Evolutionary conservation across 2,888 invertebrate species (phyloP), one percentile per base, ranked within the genome.

Genomic region (Hemistola chrysoprasaria): DNA sequence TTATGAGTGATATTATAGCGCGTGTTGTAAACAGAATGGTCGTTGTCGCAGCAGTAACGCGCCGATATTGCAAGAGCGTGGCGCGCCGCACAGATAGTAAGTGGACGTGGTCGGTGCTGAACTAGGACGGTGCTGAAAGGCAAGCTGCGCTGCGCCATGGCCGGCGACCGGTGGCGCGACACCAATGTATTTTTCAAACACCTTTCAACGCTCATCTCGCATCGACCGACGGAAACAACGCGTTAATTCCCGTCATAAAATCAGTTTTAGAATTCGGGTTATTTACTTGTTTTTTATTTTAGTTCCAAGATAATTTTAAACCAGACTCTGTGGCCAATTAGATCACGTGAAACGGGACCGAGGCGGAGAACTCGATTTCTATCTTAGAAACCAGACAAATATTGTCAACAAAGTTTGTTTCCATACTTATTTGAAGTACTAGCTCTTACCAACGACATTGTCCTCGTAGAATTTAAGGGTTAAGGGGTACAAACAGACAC

Each of bases 201-300:
- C 83, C 86, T 88, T 85, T 88, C 88, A 86, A 75, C 86, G 82
- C 85, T 77, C 82, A 77, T 81, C 85, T 78, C 86, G 77, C 84
- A 84, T 83, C 86, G 77, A 78, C 80, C 83, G 85, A 80, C 87
- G 88, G 88, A 88, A 88, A 88, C 86, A 85, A 87, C 86, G 79
- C 86, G 88, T 88, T 88, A 87, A 87, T 87, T 87, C 87, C 83
- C 85, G 86, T 87, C 87, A 85, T 88, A 87, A 88, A 88, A 87
- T 87, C 88, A 78, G 78, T 84, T 87, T 87, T 86, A 87, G 88
- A 85, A 87, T 85, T 84, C 83, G 80, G 85, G 83, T 85, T 86
- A 86, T 87, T 87, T 87, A 86, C 85, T 85, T 87, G 79, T 84
- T 86, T 87, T 86, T 86, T 85, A 86, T 88, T 86, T 86, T 78